These are phyloP conservation scores for Monochamus alternatus DNA, from an alignment of 2,888 invertebrate species.

Conservation along the genomic window DNA sequence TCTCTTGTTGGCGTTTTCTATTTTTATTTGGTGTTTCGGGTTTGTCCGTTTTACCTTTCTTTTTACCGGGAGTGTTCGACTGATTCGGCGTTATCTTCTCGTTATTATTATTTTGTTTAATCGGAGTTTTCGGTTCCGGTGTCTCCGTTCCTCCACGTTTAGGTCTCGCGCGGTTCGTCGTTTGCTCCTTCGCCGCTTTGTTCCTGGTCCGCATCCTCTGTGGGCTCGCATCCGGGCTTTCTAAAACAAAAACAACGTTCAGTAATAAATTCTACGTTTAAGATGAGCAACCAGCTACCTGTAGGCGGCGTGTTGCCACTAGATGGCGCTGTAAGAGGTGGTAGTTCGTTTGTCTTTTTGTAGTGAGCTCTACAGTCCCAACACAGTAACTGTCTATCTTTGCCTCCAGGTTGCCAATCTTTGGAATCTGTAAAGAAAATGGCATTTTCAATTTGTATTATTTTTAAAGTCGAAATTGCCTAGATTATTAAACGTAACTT, in stretches of 20 bases:
- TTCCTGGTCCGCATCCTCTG: constrained; percentile 92
- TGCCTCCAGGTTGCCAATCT: constrained; percentile 83
- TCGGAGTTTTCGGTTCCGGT: constrained; percentile 72
- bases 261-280: too few species aligned
- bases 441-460: too few species aligned
- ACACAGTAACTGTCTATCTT: constrained; percentile 81
- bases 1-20: constrained; percentile 71
- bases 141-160: constrained; percentile 73
- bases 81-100: constrained; percentile 31
- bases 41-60: constrained; percentile 68
- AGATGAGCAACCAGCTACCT: constrained; percentile 42
- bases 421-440: constrained; percentile 74
- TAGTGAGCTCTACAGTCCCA: constrained; percentile 83
- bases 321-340: constrained; percentile 72
- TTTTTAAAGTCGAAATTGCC: too few species aligned
- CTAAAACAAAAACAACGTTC: constrained; percentile 55
- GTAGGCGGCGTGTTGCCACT: constrained; percentile 59
- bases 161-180: constrained; percentile 71
- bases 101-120: constrained; percentile 66
- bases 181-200: constrained; percentile 85
- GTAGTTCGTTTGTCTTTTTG: constrained; percentile 85
- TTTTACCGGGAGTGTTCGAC: constrained; percentile 51
- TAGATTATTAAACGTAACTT: constrained; percentile 60
- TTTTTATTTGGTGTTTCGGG: constrained; percentile 74
- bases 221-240: constrained; percentile 86